A percentile compares a stretch with the other conserved stretches of the same genome.
These are phyloP conservation scores for Ophiothrix spiculata DNA, from an alignment of 35 echinoderm and acorn worm genomes.

Conservation along the genomic window DNA sequence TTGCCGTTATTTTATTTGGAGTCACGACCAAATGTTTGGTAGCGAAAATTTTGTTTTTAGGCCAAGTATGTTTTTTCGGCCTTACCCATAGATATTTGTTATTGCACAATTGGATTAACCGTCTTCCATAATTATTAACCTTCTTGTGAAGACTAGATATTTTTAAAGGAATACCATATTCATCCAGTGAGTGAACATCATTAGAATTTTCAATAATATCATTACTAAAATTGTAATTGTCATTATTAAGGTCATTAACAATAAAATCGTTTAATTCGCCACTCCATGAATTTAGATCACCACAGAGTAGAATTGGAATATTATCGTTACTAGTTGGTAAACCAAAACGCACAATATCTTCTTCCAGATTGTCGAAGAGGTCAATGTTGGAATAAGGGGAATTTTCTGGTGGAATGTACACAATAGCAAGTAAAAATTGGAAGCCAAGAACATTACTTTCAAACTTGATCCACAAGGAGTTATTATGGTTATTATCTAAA, in stretches of 20 bases:
- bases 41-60: too few relatives aligned
- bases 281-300: not conserved
- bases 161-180: too few relatives aligned
- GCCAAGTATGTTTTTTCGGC: too few relatives aligned
- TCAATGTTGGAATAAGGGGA: not conserved
- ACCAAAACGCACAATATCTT: not conserved
- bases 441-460: not conserved
- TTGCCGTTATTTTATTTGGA: too few relatives aligned
- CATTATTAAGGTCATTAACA: not conserved
- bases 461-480: not conserved
- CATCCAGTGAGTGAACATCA: too few relatives aligned
- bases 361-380: not conserved
- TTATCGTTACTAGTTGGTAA: not conserved
- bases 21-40: too few relatives aligned
- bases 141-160: too few relatives aligned
- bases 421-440: not conserved
- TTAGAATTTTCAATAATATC: too few relatives aligned
- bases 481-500: not conserved
- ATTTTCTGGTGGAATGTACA: not conserved
- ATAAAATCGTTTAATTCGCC: not conserved
- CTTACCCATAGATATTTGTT: too few relatives aligned
- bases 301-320: not conserved
- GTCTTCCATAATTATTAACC: too few relatives aligned
- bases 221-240: not conserved
- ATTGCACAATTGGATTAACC: too few relatives aligned